phyloP scores from a whole-genome alignment of 2,888 invertebrate genomes.

The Sarcophaga rosellei region DNA sequence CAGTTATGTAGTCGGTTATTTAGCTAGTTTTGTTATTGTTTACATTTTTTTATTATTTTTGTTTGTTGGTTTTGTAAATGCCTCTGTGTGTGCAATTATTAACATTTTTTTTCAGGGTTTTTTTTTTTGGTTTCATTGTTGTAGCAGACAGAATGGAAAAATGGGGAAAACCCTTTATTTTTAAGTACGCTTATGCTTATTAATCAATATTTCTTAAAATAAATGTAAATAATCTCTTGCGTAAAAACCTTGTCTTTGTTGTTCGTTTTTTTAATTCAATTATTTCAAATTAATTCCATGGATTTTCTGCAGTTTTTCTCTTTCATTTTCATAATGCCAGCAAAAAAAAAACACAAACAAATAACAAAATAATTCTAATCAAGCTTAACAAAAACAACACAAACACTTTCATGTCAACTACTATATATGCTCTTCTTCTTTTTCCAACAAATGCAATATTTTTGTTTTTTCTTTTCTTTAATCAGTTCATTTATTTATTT shows the following conservation, averaged over 20 bases:
- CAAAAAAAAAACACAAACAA: slow-evolving; percentile 24
- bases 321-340: slow-evolving; percentile 41
- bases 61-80: slow-evolving; percentile 24
- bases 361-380: slow-evolving; percentile 30
- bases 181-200: neutral
- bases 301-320: no score
- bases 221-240: neutral
- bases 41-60: slow-evolving; percentile 33
- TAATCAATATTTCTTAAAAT: neutral
- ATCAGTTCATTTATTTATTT: slow-evolving; percentile 40
- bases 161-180: slow-evolving; percentile 72
- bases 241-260: neutral
- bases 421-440: neutral
- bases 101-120: neutral
- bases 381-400: slow-evolving; percentile 7
- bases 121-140: slow-evolving; percentile 9
- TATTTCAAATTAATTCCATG: slow-evolving; percentile 47
- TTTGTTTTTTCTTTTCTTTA: slow-evolving; percentile 21
- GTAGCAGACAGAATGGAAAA: slow-evolving; percentile 73
- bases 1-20: slow-evolving; percentile 65
- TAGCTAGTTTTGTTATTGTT: slow-evolving; percentile 42
- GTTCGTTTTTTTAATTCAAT: slow-evolving; percentile 52
- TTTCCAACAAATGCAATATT: slow-evolving; percentile 23
- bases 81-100: neutral
- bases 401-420: neutral